phyloP scores from a whole-genome alignment of 2,888 invertebrate species.

The Microplitis manilae region DNA sequence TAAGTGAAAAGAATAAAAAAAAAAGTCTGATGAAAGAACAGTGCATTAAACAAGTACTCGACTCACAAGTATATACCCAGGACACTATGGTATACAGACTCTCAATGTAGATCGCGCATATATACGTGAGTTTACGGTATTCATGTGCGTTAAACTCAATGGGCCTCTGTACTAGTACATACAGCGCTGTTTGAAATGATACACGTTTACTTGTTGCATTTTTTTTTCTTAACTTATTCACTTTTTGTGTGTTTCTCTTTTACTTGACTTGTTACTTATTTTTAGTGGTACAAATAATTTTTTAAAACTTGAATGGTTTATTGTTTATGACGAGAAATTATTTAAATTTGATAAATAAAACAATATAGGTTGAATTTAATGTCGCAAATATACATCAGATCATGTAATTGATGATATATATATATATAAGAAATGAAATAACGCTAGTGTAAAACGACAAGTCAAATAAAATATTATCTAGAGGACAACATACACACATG shows the following conservation, averaged over 20 bases:
- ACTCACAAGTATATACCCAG: neutral
- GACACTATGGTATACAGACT: neutral
- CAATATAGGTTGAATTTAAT: too few species aligned
- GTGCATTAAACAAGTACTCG: neutral
- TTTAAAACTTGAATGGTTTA: too few species aligned
- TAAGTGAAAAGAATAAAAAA: neutral
- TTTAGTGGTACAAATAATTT: too few species aligned
- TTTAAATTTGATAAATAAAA: too few species aligned
- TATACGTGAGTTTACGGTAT: neutral
- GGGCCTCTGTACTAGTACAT: neutral
- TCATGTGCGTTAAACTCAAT: neutral
- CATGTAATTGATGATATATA: too few species aligned
- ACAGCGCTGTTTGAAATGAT: neutral
- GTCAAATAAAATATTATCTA: constrained; percentile 8
- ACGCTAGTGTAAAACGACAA: neutral
- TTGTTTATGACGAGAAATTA: too few species aligned
- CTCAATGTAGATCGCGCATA: neutral
- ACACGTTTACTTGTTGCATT: neutral
- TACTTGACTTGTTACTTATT: too few species aligned
- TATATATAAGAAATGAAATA: neutral
- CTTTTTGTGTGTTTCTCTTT: neutral
- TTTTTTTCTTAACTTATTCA: neutral
- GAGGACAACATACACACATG: constrained; percentile 49
- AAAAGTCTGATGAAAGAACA: neutral
- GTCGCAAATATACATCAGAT: too few species aligned